Evolutionary conservation across 2,113 vertebrate genomes (phyloP).

Genomic region (Crocuta crocuta): DNA sequence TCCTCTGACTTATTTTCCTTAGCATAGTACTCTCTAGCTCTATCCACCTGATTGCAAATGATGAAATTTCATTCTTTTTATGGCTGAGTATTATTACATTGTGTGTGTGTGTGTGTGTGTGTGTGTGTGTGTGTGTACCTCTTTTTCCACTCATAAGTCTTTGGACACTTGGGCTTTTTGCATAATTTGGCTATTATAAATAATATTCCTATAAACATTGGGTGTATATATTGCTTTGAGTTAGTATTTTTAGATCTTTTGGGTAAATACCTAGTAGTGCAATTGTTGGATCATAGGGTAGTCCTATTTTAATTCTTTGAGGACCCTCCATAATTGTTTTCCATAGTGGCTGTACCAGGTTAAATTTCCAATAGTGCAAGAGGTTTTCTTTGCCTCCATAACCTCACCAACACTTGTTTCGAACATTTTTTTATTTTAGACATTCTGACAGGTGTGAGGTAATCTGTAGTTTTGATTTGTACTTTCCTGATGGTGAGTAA

Average conservation of each 20-base stretch:
- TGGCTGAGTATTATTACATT: background rate
- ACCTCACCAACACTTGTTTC: background rate
- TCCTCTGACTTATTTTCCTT: background rate
- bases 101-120: background rate
- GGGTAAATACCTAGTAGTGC: background rate
- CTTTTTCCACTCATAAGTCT: background rate
- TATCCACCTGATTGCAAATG: background rate
- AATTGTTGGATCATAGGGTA: background rate
- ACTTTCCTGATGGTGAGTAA: background rate
- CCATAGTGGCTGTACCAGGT: background rate
- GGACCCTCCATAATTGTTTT: background rate
- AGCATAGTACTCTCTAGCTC: background rate
- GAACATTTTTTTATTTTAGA: background rate
- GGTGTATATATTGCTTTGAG: background rate
- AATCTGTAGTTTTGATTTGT: background rate
- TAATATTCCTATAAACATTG: background rate
- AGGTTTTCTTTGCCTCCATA: background rate
- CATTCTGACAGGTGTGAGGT: background rate
- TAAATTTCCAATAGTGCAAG: background rate
- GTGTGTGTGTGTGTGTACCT: rapidly evolving
- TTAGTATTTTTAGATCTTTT: background rate
- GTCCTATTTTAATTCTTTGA: background rate
- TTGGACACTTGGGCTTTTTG: background rate
- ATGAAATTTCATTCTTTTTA: background rate
- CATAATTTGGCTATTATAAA: background rate